phyloP scores from a whole-genome alignment of 2,888 invertebrate genomes.

The Allophyes oxyacanthae region DNA sequence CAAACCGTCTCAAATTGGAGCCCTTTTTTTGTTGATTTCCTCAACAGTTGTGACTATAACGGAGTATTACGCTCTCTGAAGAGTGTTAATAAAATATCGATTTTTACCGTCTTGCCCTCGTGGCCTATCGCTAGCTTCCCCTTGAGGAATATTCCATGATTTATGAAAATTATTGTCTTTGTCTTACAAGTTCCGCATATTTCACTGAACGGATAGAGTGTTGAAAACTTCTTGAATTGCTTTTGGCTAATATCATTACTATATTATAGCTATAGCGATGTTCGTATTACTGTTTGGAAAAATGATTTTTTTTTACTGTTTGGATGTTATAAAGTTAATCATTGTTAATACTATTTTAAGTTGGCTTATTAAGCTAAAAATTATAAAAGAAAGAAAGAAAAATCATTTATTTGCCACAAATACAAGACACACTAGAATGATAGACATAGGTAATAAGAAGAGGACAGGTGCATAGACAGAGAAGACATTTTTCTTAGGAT shows the following conservation, averaged over 20 bases:
- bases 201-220: conserved; percentile 34
- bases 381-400: too few relatives aligned
- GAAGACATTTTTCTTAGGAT: too few relatives aligned
- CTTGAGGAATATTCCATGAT: conserved; percentile 29
- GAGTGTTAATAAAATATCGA: conserved; percentile 54
- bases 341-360: too few relatives aligned
- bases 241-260: conserved; percentile 24
- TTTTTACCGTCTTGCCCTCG: conserved; percentile 38
- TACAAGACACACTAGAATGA: too few relatives aligned
- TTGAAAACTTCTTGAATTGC: conserved; percentile 45
- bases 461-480: too few relatives aligned
- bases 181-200: conserved; percentile 37
- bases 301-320: too few relatives aligned
- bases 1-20: conserved; percentile 43
- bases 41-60: conserved; percentile 36
- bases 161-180: conserved; percentile 52
- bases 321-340: too few relatives aligned
- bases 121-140: conserved; percentile 29
- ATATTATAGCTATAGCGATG: conserved; percentile 4
- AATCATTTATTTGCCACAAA: too few relatives aligned
- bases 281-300: not conserved
- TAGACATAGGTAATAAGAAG: too few relatives aligned
- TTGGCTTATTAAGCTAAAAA: too few relatives aligned
- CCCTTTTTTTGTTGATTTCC: conserved; percentile 45
- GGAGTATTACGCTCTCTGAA: conserved; percentile 26